Evolutionary conservation across 2,888 invertebrate genomes (phyloP).

Genomic region (Athalia rosae): DNA sequence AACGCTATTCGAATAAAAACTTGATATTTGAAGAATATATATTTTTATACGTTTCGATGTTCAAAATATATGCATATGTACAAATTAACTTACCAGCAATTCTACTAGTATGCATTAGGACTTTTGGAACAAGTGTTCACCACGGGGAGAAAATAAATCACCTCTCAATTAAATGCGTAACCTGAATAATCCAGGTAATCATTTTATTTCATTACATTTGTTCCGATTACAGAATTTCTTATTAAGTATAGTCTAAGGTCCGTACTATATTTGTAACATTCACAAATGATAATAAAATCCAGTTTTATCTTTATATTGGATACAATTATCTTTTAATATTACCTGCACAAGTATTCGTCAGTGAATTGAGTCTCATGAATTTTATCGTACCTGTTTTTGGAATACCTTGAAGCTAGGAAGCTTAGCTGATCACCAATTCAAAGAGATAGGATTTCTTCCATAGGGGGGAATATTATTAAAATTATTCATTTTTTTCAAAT

Average conservation of each 20-base stretch:
- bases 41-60: constrained; percentile 30
- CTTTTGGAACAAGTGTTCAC: constrained; percentile 2
- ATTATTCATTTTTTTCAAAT: constrained; percentile 12
- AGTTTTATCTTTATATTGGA: background rate
- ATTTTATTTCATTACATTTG: background rate
- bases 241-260: constrained; percentile 1
- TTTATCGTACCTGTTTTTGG: no score
- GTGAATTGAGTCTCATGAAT: no score
- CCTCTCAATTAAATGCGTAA: constrained; percentile 5
- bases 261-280: constrained; percentile 26
- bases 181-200: background rate
- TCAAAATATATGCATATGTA: background rate
- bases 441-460: background rate
- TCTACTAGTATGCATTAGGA: background rate
- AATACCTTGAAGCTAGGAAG: no score
- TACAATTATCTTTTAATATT: background rate
- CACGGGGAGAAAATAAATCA: background rate
- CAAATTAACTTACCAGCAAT: background rate
- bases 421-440: no score
- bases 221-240: constrained; percentile 13
- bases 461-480: background rate
- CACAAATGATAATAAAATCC: constrained; percentile 13
- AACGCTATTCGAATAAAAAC: background rate
- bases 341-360: background rate
- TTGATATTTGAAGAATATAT: constrained; percentile 1